A percentile compares a stretch with the other conserved stretches of the same genome.
These are phyloP conservation scores for Heterotilapia buettikoferi DNA, from an alignment of 2,113 vertebrate genomes.

Conservation along the genomic window DNA sequence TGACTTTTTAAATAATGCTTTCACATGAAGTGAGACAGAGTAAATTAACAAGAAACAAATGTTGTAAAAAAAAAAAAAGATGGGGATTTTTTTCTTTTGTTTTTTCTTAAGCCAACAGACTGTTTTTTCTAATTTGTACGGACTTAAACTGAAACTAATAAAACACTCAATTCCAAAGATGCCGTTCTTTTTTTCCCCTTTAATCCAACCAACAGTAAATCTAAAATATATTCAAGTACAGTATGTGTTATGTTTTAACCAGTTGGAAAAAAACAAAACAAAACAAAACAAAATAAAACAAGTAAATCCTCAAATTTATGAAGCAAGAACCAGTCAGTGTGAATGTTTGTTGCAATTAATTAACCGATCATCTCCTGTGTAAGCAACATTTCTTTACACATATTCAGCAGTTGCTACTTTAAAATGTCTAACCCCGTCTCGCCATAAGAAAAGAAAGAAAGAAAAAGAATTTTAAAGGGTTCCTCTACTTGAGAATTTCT, in stretches of 20 bases:
- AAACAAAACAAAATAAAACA: background rate
- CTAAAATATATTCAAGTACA: background rate
- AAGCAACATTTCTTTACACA: fast-evolving
- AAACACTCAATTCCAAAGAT: background rate
- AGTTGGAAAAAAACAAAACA: background rate
- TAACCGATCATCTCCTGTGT: background rate
- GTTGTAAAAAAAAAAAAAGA: background rate
- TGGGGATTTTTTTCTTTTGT: background rate
- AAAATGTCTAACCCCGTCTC: background rate
- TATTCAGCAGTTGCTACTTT: background rate
- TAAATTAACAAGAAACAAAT: background rate
- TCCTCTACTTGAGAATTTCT: background rate
- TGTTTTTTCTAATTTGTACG: background rate
- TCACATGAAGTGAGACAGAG: background rate
- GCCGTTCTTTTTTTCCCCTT: fast-evolving
- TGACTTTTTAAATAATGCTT: background rate
- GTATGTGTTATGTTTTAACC: background rate
- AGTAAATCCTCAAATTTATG: background rate
- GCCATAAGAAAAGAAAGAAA: background rate
- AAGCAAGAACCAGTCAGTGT: background rate
- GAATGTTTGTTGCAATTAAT: background rate
- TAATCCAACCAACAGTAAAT: background rate
- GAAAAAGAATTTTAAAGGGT: background rate
- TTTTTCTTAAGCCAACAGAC: background rate
- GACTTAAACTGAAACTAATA: background rate